Conservation (phyloP, 30 jellyfish, hydroid and myxozoan species). For the Hydractinia echinata region DNA sequence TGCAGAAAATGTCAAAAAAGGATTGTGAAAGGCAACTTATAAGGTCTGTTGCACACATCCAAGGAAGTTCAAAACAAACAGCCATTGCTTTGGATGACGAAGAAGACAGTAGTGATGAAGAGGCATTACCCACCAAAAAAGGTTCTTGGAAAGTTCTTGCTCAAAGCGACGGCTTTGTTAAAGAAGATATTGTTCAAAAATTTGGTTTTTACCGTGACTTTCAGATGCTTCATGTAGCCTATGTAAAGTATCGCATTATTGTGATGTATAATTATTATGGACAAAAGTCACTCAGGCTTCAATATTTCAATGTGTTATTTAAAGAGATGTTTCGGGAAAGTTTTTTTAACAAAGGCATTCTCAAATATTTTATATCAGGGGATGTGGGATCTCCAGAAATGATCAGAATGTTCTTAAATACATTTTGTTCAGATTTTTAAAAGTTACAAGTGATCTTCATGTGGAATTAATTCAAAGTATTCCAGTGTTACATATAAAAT, state of each 20-base stretch:
- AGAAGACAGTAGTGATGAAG: not conserved
- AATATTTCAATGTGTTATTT: conserved; percentile 7
- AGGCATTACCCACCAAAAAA: not conserved
- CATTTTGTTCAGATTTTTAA: conserved; percentile 26
- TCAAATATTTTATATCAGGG: conserved; percentile 15
- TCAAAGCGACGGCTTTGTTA: not conserved
- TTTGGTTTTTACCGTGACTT: conserved; percentile 25
- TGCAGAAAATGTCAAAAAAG: not conserved
- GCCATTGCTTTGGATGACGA: conserved; percentile 18
- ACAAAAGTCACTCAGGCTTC: not conserved
- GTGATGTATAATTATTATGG: conserved; percentile 9
- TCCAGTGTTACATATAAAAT: not conserved
- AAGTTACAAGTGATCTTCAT: conserved; percentile 7
- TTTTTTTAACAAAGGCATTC: conserved; percentile 21
- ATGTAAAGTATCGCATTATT: conserved; percentile 22
- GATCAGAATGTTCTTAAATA: conserved; percentile 4
- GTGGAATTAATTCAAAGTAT: not conserved
- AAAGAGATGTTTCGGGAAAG: conserved; percentile 24
- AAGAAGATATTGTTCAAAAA: not conserved
- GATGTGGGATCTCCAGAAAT: not conserved
- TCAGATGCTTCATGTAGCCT: conserved; percentile 27
- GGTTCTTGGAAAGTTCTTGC: not conserved
- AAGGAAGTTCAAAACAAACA: conserved; percentile 1
- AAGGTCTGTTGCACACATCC: conserved; percentile 8
- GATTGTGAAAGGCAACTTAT: conserved; percentile 13